phyloP scores from a whole-genome alignment of 2,113 vertebrate genomes.

The Azemiops feae region DNA sequence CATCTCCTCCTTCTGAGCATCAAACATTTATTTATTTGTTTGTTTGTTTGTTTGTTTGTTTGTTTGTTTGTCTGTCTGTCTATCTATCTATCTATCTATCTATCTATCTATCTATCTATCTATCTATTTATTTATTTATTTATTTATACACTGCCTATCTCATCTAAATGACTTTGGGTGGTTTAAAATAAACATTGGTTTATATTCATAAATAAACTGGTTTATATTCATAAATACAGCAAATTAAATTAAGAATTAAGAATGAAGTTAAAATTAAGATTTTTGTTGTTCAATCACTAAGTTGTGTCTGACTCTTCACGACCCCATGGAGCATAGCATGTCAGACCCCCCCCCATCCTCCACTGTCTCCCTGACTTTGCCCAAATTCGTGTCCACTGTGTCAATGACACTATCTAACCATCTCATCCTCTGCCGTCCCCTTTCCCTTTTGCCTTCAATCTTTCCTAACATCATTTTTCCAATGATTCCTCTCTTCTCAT shows the following conservation, averaged over 20 bases:
- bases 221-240: neutral
- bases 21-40: neutral
- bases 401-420: neutral
- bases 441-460: neutral
- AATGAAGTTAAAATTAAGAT: neutral
- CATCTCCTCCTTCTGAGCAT: neutral
- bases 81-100: too few species aligned
- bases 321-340: neutral
- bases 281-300: neutral
- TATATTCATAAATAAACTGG: neutral
- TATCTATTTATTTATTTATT: neutral
- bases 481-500: neutral
- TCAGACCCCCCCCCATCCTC: neutral
- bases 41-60: neutral
- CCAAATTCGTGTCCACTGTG: neutral
- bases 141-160: neutral
- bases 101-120: too few species aligned
- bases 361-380: neutral
- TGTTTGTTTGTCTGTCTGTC: too few species aligned
- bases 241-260: neutral
- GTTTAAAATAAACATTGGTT: neutral
- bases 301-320: neutral
- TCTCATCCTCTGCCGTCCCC: neutral
- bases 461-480: neutral
- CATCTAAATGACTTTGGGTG: neutral